Conservation (phyloP, 1,140 invertebrate genomes). For the Neotoxoptera formosana region DNA sequence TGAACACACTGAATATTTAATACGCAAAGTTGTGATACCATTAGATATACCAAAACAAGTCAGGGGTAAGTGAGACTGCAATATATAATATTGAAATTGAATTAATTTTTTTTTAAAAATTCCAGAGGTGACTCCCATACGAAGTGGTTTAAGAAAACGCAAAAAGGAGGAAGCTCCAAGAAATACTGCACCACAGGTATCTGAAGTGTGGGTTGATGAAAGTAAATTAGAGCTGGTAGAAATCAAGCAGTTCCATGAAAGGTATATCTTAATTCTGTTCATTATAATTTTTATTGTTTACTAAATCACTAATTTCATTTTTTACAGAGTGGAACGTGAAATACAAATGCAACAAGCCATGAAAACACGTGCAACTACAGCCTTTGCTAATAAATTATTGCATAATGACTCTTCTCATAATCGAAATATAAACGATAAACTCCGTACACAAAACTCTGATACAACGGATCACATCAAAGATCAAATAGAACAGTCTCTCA, state of each 20-base stretch:
- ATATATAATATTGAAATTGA: not conserved
- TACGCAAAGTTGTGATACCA: constrained; percentile 92
- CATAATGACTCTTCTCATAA: constrained; percentile 46
- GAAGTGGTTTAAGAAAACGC: constrained; percentile 90
- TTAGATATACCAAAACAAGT: constrained; percentile 92
- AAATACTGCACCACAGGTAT: constrained; percentile 87
- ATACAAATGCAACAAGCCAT: constrained; percentile 54
- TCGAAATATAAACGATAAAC: constrained; percentile 38
- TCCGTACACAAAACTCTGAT: constrained; percentile 19
- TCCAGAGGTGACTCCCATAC: constrained; percentile 83
- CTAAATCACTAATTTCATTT: not conserved
- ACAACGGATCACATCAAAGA: constrained; percentile 41
- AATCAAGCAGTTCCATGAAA: constrained; percentile 92
- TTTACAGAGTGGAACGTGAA: constrained; percentile 52
- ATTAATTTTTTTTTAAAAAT: not conserved
- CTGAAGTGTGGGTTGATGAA: constrained; percentile 95
- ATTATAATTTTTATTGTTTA: not conserved
- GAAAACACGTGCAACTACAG: constrained; percentile 48
- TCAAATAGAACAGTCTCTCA: constrained; percentile 49
- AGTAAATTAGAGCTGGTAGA: constrained; percentile 96
- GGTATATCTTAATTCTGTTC: constrained; percentile 4
- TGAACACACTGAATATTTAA: constrained; percentile 81
- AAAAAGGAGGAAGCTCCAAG: constrained; percentile 90
- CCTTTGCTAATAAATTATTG: constrained; percentile 40
- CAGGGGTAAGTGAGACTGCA: constrained; percentile 68